These are phyloP conservation scores for Aphyosemion australe DNA, from an alignment of 2,113 vertebrate species.

Conservation along the genomic window DNA sequence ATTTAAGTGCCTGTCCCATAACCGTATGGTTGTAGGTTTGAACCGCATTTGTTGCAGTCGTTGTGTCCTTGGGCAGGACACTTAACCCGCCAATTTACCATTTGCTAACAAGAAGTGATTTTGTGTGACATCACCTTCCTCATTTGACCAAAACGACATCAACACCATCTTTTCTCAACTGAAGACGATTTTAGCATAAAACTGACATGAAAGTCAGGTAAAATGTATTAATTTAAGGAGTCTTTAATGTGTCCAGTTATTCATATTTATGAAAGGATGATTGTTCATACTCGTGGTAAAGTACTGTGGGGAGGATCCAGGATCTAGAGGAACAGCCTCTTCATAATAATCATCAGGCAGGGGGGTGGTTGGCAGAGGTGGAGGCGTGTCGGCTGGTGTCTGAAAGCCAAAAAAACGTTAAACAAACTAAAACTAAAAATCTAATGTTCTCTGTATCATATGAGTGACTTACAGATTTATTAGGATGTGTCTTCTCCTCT, in stretches of 20 bases:
- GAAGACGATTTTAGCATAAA: too few species aligned
- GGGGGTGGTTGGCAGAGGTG: slow-evolving; percentile 88
- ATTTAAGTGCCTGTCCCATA: too few species aligned
- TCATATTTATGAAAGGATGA: slow-evolving; percentile 53
- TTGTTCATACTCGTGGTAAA: slow-evolving; percentile 90
- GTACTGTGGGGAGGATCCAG: slow-evolving; percentile 89
- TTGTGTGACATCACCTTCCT: too few species aligned
- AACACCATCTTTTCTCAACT: too few species aligned
- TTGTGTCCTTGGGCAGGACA: too few species aligned
- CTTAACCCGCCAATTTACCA: too few species aligned
- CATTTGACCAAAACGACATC: too few species aligned
- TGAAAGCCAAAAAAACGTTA: slow-evolving; percentile 48
- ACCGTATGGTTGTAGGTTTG: too few species aligned
- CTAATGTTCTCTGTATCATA: not conserved
- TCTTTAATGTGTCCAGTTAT: not conserved
- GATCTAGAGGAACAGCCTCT: slow-evolving; percentile 93
- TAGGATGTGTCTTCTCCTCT: slow-evolving; percentile 57
- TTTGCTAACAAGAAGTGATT: too few species aligned
- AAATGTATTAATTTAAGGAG: too few species aligned
- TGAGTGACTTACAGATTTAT: slow-evolving; percentile 73
- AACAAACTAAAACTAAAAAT: not conserved
- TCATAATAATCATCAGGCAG: slow-evolving; percentile 97
- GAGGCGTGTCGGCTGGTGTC: slow-evolving; percentile 85
- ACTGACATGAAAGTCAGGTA: too few species aligned
- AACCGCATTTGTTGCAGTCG: too few species aligned